phyloP scores from a whole-genome alignment of 2,113 vertebrate species.

The Parus major region DNA sequence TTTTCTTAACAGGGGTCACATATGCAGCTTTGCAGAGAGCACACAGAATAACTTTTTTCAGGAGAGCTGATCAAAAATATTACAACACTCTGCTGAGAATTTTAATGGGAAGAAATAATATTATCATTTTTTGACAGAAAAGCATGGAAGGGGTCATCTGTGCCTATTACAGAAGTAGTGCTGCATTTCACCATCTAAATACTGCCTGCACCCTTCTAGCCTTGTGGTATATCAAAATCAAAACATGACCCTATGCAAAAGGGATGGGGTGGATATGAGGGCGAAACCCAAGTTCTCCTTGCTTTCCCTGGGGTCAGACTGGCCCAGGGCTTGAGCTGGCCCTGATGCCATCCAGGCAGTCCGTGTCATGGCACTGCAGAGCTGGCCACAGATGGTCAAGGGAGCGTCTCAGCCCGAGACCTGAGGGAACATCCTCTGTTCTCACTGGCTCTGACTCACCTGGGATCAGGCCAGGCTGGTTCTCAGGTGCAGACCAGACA shows the following conservation, averaged over 20 bases:
- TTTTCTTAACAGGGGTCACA: not conserved
- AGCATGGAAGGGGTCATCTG: not conserved
- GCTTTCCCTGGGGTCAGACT: not conserved
- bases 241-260: not conserved
- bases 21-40: not conserved
- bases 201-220: accelerated
- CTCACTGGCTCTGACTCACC: not conserved
- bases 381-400: not conserved
- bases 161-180: not conserved
- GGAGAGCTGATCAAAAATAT: not conserved
- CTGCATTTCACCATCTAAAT: not conserved
- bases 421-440: not conserved
- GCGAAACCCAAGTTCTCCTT: not conserved
- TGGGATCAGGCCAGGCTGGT: not conserved
- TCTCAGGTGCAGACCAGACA: not conserved
- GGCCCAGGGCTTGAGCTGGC: not conserved
- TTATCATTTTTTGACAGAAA: not conserved
- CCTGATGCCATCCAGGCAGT: not conserved
- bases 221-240: not conserved
- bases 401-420: not conserved
- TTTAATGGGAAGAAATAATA: not conserved
- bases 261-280: not conserved
- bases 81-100: not conserved
- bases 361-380: accelerated
- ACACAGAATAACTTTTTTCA: not conserved